phyloP scores from a whole-genome alignment of 23 tunicate species.

The Halocynthia aurantium region DNA sequence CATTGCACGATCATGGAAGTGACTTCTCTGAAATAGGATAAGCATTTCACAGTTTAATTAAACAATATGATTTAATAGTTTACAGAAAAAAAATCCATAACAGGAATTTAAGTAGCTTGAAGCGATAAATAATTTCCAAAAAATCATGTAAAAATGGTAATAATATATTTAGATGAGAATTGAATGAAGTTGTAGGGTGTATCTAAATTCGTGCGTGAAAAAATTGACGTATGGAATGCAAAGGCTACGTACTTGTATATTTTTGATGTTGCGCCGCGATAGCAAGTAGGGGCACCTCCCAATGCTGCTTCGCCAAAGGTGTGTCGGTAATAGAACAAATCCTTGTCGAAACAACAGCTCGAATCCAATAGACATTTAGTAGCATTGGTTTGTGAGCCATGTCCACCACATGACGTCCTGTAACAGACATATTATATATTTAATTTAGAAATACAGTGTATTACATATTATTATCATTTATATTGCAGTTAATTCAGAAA shows the following conservation, averaged over 20 bases:
- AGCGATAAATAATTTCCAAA: not conserved
- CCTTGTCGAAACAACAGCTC: conserved; percentile 85
- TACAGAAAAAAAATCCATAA: too few species aligned
- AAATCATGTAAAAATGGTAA: not conserved
- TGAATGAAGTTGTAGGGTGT: not conserved
- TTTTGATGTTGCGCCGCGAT: conserved; percentile 65
- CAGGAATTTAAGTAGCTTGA: conserved; percentile 1
- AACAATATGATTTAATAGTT: too few species aligned
- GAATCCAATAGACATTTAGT: conserved; percentile 50
- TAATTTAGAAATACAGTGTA: not conserved
- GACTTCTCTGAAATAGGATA: conserved; percentile 19
- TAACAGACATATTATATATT: not conserved
- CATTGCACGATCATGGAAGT: conserved; percentile 34
- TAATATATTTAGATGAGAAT: not conserved
- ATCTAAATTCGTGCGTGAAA: not conserved
- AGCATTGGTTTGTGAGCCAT: conserved; percentile 62
- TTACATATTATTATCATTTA: too few species aligned
- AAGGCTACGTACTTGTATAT: conserved; percentile 35
- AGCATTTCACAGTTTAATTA: too few species aligned
- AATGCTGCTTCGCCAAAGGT: conserved; percentile 55
- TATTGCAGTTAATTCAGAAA: too few species aligned
- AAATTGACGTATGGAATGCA: not conserved
- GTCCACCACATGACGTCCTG: conserved; percentile 58
- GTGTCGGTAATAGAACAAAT: conserved; percentile 62
- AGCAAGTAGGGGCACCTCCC: conserved; percentile 88